Evolutionary conservation across 2,113 vertebrate species (phyloP), one percentile per base, ranked within the genome.

Genomic region (Perccottus glenii): DNA sequence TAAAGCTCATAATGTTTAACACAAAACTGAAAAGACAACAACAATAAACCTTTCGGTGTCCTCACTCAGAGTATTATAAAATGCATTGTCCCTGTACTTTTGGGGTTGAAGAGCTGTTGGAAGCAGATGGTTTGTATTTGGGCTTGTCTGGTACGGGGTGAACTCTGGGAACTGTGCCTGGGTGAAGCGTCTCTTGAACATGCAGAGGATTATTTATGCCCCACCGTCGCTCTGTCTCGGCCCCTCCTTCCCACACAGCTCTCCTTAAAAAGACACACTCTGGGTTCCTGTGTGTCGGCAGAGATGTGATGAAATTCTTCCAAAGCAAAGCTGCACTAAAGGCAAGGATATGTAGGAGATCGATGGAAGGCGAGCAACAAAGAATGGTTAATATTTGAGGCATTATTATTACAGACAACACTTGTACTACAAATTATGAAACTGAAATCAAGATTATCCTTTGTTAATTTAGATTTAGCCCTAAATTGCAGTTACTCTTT

Each of bases 121-220:
- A 93, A 90, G 90, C 95, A 94, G 95, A 95, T 95, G 94, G 93
- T 92, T 94, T 90, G 89, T 91, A 93, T 95, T 96, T 94, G 84
- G 44, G 88, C 73, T 77, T 89, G 90, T 94, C 92, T 94, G 93
- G 94, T 92, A 93, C 86, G 84, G 84, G 88, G 85, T 92, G 90
- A 92, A 88, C 81, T 86, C 91, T 92, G 93, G 91, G 92, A 89
- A 91, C 90, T 87, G 90, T 59, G 77, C 61, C 64, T 75, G 75
- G 73, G 57, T 75, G 77, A 82, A 90, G 87, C 92, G 92, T 85
- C 84, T 80, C 83, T 69, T 79, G 86, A 92, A 91, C 92, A 93
- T 89, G 85, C 82, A 70, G 85, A 82, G 71, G 75, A 91, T 93
- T 85, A 91, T 92, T 94, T 91, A 85, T 89, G 87, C 92, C 90